These are phyloP conservation scores for Rhinatrema bivittatum DNA, from an alignment of 2,797 vertebrate genomes.

Conservation along the genomic window DNA sequence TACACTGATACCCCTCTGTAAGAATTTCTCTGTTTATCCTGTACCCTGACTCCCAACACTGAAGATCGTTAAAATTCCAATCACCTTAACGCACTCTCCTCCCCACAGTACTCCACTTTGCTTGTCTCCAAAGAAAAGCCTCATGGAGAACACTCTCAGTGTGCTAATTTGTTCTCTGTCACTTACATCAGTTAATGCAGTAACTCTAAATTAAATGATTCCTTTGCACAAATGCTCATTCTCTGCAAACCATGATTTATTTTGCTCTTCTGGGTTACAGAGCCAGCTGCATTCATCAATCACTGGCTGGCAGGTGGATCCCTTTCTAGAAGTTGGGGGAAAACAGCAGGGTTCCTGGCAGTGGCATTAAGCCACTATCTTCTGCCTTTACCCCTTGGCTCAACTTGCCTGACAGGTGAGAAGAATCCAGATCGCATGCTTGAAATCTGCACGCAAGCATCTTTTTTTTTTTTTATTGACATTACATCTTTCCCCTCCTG, in stretches of 20 bases:
- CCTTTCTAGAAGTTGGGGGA: slow-evolving; percentile 1
- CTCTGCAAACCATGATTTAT: slow-evolving; percentile 1
- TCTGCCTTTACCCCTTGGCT: slow-evolving; percentile 10
- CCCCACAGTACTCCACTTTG: no score
- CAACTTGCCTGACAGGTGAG: slow-evolving; percentile 7
- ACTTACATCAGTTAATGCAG: not conserved
- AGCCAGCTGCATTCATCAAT: slow-evolving; percentile 19
- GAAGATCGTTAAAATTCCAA: no score
- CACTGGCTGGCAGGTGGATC: slow-evolving; percentile 10
- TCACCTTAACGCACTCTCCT: no score
- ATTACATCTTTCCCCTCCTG: no score
- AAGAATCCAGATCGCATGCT: slow-evolving; percentile 2
- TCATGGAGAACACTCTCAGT: no score
- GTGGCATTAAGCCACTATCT: not conserved
- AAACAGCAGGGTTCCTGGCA: slow-evolving; percentile 12
- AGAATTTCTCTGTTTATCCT: no score
- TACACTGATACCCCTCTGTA: no score
- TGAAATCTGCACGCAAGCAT: not conserved
- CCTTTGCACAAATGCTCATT: not conserved
- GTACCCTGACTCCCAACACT: no score
- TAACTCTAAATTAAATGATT: not conserved
- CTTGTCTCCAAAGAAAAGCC: no score
- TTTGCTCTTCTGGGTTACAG: slow-evolving; percentile 7
- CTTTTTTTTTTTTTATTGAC: no score
- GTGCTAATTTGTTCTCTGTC: no score